These are phyloP conservation scores for Leptinotarsa defecta DNA, from an alignment of 1,140 invertebrate species.

Conservation along the genomic window DNA sequence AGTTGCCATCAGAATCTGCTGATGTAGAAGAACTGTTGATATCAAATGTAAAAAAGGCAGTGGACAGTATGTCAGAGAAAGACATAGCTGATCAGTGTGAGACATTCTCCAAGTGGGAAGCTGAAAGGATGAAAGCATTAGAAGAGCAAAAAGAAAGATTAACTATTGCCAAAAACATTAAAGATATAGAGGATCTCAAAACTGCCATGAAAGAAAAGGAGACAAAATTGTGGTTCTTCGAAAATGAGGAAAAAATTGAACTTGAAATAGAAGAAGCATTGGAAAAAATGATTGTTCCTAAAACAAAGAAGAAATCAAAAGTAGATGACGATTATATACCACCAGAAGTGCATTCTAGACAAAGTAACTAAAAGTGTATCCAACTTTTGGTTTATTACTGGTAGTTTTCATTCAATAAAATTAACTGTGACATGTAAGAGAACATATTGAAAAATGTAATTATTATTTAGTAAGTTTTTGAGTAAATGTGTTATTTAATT, in stretches of 20 bases:
- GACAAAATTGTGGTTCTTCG: conserved; percentile 76
- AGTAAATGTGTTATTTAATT: too few species aligned
- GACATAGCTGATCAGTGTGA: conserved; percentile 65
- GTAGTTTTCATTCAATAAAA: too few species aligned
- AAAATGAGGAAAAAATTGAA: conserved; percentile 72
- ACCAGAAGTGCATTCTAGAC: conserved; percentile 60
- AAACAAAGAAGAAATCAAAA: conserved; percentile 58
- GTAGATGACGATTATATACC: conserved; percentile 69
- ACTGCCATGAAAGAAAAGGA: conserved; percentile 65
- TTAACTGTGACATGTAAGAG: too few species aligned
- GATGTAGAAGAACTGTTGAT: conserved; percentile 58
- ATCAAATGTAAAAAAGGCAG: conserved; percentile 60
- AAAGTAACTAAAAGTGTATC: neutral
- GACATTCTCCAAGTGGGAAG: conserved; percentile 65
- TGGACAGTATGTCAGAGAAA: conserved; percentile 57
- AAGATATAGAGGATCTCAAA: conserved; percentile 65
- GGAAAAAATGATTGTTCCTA: conserved; percentile 58
- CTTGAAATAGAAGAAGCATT: conserved; percentile 65
- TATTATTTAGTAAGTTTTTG: too few species aligned
- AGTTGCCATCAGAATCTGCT: conserved; percentile 44
- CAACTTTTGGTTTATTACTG: too few species aligned
- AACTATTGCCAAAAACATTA: conserved; percentile 60
- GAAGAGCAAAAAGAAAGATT: conserved; percentile 63
- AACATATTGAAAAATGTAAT: too few species aligned
- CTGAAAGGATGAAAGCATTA: conserved; percentile 61